A percentile compares a stretch with the other conserved stretches of the same genome.
These are phyloP conservation scores for Meles meles DNA, from an alignment of 2,113 vertebrate species.

Conservation along the genomic window DNA sequence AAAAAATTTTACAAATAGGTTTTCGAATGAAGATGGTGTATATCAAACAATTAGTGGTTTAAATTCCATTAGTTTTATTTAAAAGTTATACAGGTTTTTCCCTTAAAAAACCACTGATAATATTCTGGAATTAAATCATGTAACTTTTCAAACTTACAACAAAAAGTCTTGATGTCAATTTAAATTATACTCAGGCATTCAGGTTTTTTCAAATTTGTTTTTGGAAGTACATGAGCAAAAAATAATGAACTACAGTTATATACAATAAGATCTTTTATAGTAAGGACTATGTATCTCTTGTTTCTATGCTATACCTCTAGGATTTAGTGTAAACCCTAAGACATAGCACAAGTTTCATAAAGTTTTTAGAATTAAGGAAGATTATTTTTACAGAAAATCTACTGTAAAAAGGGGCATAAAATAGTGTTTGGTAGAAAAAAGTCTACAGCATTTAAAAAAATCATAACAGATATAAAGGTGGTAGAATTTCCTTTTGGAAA, in stretches of 20 bases:
- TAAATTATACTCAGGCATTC: background rate
- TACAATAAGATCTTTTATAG: background rate
- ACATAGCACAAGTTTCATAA: background rate
- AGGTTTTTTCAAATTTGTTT: background rate
- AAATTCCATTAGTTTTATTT: background rate
- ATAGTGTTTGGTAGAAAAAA: background rate
- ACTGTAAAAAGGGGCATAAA: background rate
- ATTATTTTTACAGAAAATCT: background rate
- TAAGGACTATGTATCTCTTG: background rate
- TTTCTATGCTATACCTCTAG: background rate
- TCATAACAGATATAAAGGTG: background rate
- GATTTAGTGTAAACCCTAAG: background rate
- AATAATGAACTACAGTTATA: background rate
- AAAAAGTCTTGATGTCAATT: background rate
- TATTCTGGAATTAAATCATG: constrained; percentile 1
- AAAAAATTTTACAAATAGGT: background rate
- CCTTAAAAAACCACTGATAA: background rate
- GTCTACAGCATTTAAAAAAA: background rate
- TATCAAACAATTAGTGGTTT: background rate
- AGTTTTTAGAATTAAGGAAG: background rate
- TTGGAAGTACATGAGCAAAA: background rate
- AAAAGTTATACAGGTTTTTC: background rate
- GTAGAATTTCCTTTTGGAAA: background rate
- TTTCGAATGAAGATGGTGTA: background rate
- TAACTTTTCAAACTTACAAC: background rate